Evolutionary conservation across 92 coral and sea anemone species (phyloP), one percentile per base, ranked within the genome.

Genomic region (Paramuricea clavata): DNA sequence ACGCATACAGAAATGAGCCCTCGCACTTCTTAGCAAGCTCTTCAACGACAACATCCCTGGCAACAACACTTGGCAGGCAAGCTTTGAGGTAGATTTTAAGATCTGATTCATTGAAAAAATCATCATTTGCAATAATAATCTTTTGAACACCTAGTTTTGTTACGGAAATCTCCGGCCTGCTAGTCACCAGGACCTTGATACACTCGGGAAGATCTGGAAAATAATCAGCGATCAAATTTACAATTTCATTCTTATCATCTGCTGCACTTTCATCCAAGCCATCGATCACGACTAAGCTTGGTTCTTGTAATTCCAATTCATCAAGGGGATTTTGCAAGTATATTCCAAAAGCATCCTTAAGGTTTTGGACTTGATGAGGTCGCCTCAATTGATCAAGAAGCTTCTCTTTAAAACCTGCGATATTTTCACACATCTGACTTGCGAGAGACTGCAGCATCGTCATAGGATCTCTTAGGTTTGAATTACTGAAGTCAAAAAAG

Each of bases 361-460:
- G 36, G n/a, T 16, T 31, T 26, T 30, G 13, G 70, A 62, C 39
- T 31, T 62, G 15, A 62, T 62, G 34, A 26, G 70, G 70, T 62
- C 70, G 70, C 70, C 13, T 9, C 19, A 89, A 57, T 16, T 79
- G 79, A 19, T 75, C 85, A 49, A 88, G 77, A 34, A 92, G 82
- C 67, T 86, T 78, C 33, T 68, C 79, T 42, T 90, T 85, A 81
- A 86, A 92, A 2, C 91, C 95, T 5, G 82, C 36, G 54, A 92
- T 83, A 32, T 50, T 78, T n/a, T 87, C 89, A 59, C 93, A 86
- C 39, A 92, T 81, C 31, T 87, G 91, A 39, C 88, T 92, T 27
- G 95, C 95, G 49, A 92, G 87, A 60, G 95, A 92, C 57, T 90
- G 93, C 0, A 92, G 78, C 81, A 92, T 90, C 49, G 87, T 76